Base-by-base conservation (phyloP, 2,888 invertebrate species). In the Ctenicera cuprea region DNA sequence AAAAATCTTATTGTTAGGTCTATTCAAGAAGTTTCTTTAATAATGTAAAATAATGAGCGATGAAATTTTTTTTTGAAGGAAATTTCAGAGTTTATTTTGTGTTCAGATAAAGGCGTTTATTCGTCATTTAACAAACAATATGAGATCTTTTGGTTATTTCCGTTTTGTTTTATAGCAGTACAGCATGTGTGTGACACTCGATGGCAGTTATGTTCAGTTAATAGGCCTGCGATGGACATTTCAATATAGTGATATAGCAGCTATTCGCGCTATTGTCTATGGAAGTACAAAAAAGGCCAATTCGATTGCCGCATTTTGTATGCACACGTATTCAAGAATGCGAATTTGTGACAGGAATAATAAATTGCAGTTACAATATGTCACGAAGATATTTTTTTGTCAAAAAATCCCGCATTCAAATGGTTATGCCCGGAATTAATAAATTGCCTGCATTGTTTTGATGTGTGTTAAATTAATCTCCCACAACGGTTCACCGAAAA, bases 211-310 rank as follows among this genome's bases (percentile, higher is more conserved):
- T 83, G 83, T 83, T 79, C 80, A 77, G 81, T 79, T 84, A 84
- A 85, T 84, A 82, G 80, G 79, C 85, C 85, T 85, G 86, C 80
- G 80, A 79, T 81, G 83, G 85, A 85, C 86, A 83, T 85, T 85
- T 85, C 84, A 84, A 85, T 85, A 83, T 84, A 80, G 78, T 80
- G 80, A 81, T 83, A 82, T 79, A 80, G 81, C 81, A 76, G 65
- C 66, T 48, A 81, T 83, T 80, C 80, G 73, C 79, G 77, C 74
- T 77, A 79, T 78, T 80, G 81, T 79, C 79, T 77, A 78, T 77
- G 71, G 73, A 74, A 73, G 74, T 75, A 72, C 65, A 77, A 81
- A 81, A 82, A 77, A 80, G 76, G 75, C 78, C 77, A 80, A 80
- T 80, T 80, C 80, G 79, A 80, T 80, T 80, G 66, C 77, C 76